A percentile compares a stretch with the other conserved stretches of the same genome.
phyloP scores from a whole-genome alignment of 2,113 vertebrate species.

The Nothocercus nigrocapillus region DNA sequence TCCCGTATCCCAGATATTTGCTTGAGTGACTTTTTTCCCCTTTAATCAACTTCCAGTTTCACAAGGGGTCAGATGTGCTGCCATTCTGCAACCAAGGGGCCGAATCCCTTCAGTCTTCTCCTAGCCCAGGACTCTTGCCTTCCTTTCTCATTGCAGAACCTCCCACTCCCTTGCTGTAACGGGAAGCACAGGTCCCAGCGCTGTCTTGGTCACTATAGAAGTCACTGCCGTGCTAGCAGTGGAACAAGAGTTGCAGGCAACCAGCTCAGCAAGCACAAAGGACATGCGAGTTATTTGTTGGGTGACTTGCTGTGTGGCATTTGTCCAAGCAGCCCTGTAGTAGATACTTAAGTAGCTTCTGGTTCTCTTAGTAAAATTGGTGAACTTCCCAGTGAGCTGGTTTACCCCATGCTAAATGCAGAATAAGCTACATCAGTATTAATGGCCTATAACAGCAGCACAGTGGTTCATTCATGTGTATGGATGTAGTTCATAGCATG shows the following conservation, averaged over 20 bases:
- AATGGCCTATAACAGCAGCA: background rate
- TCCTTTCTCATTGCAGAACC: background rate
- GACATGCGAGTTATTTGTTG: background rate
- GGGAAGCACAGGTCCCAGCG: background rate
- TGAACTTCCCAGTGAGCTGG: background rate
- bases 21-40: background rate
- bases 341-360: background rate
- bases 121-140: background rate
- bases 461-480: fast-evolving
- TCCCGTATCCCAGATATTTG: background rate
- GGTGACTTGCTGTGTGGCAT: background rate
- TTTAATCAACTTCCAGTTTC: background rate
- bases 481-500: fast-evolving
- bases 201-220: background rate
- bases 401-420: background rate
- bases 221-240: background rate
- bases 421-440: background rate
- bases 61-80: background rate
- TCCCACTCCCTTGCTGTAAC: background rate
- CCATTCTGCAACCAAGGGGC: background rate
- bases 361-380: background rate
- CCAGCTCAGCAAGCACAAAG: background rate
- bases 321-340: background rate
- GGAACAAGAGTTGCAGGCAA: background rate
- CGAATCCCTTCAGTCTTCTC: background rate